Evolutionary conservation across 2,888 invertebrate genomes (phyloP).

Genomic region (Drosophila anomalata): DNA sequence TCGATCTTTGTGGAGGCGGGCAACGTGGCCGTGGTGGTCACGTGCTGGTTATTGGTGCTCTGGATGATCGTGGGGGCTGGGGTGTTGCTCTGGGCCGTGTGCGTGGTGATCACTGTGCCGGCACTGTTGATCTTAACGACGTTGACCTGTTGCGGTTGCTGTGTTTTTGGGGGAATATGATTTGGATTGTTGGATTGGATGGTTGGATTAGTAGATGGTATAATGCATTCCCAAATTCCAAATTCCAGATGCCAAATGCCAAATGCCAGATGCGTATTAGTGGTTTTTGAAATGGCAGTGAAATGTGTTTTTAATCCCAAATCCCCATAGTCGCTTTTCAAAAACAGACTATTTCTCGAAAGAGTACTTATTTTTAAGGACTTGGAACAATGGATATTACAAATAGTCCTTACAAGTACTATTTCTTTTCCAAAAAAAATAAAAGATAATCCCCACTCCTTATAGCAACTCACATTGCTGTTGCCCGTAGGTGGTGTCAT

Average conservation of each 20-base stretch:
- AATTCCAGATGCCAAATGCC: slow-evolving; percentile 1
- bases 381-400: not conserved
- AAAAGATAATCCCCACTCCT: not conserved
- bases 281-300: not conserved
- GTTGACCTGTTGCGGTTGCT: slow-evolving; percentile 82
- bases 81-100: slow-evolving; percentile 74
- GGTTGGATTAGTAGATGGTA: slow-evolving; percentile 17
- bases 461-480: slow-evolving; percentile 31
- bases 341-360: not conserved
- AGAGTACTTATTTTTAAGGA: not conserved
- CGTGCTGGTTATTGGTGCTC: slow-evolving; percentile 82
- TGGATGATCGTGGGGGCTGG: slow-evolving; percentile 81
- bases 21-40: slow-evolving; percentile 80
- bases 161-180: slow-evolving; percentile 6
- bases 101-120: slow-evolving; percentile 82
- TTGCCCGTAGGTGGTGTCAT: slow-evolving; percentile 66
- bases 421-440: not conserved
- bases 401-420: not conserved
- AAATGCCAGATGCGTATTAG: slow-evolving; percentile 1
- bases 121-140: slow-evolving; percentile 84
- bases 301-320: not conserved
- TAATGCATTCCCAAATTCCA: not conserved
- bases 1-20: slow-evolving; percentile 83
- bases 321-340: not conserved
- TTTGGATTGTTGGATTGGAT: slow-evolving; percentile 2